A percentile compares a stretch with the other conserved stretches of the same genome.
phyloP scores from a whole-genome alignment of 2,113 vertebrate genomes.

The Indicator maculatus region DNA sequence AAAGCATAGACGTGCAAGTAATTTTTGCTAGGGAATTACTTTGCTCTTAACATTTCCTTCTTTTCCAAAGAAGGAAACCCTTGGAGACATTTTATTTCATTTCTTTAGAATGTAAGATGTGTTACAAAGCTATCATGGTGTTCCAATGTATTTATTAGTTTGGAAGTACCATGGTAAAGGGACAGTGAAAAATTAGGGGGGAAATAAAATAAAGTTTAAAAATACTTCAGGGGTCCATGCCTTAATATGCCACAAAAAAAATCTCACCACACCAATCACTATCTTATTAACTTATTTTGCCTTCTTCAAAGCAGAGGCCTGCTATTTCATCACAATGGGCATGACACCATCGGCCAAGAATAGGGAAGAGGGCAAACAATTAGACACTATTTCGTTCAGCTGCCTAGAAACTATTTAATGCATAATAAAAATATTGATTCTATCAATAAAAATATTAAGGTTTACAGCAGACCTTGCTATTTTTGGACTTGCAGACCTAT shows the following conservation, averaged over 20 bases:
- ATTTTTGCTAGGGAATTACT: background rate
- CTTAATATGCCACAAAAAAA: background rate
- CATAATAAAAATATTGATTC: background rate
- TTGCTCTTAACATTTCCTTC: background rate
- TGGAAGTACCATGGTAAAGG: background rate
- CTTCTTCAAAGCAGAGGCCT: background rate
- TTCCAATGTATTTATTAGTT: background rate
- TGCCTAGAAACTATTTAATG: background rate
- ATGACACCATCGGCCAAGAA: background rate
- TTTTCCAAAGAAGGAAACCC: background rate
- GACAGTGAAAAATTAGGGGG: background rate
- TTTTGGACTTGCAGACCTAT: fast-evolving
- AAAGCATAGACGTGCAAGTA: background rate
- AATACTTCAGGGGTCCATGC: too few relatives aligned
- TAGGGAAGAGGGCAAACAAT: background rate
- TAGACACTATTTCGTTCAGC: background rate
- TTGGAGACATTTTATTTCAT: background rate
- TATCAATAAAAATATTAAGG: background rate
- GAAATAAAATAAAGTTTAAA: too few relatives aligned
- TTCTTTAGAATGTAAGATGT: background rate
- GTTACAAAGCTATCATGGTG: background rate
- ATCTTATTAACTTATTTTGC: background rate
- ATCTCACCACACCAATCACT: background rate
- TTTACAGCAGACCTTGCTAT: too few relatives aligned
- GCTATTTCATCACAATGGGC: background rate